These are phyloP conservation scores for Aramus guarauna DNA, from an alignment of 2,113 vertebrate species.

Conservation along the genomic window DNA sequence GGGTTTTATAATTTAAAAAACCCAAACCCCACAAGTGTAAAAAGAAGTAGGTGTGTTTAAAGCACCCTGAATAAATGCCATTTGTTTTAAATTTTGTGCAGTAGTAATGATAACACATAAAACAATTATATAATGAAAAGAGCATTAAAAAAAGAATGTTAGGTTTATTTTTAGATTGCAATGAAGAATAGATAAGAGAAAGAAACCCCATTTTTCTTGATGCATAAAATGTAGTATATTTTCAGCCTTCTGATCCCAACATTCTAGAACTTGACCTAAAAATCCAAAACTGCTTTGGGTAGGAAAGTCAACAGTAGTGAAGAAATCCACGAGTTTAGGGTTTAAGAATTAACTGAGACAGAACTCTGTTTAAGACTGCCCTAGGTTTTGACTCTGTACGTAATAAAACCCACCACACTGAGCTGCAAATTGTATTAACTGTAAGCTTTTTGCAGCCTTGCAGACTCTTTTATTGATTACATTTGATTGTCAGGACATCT, in stretches of 20 bases:
- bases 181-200: not conserved
- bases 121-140: not conserved
- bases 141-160: not conserved
- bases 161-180: not conserved
- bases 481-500: slow-evolving; percentile 36
- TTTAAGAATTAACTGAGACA: not conserved
- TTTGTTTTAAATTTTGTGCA: not conserved
- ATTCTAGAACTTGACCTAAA: not conserved
- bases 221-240: not conserved
- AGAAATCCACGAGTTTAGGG: not conserved
- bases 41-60: not conserved
- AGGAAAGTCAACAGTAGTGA: not conserved
- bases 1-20: not conserved
- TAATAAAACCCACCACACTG: not conserved
- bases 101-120: not conserved
- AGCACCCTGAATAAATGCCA: not conserved
- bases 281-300: not conserved
- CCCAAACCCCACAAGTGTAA: not conserved
- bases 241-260: not conserved
- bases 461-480: slow-evolving; percentile 30
- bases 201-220: not conserved
- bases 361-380: not conserved
- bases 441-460: slow-evolving; percentile 12
- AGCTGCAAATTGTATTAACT: slow-evolving; percentile 39
- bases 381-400: slow-evolving; percentile 7